Evolutionary conservation across 2,888 invertebrate species (phyloP).

Genomic region (Leptopterna dolabrata): DNA sequence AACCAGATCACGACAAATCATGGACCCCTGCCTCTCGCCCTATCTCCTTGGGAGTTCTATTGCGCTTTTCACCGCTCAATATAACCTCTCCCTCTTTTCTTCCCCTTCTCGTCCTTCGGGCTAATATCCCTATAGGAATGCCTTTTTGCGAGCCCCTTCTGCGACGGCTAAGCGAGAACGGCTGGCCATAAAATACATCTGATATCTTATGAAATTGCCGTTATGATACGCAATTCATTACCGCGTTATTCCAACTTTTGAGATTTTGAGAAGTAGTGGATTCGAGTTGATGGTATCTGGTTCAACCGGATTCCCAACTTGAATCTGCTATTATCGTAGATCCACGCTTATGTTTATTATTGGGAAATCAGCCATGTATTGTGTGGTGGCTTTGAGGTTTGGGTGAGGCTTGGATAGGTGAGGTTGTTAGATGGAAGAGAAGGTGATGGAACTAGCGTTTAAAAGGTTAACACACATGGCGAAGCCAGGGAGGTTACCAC

Average conservation of each 20-base stretch:
- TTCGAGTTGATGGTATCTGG: not conserved
- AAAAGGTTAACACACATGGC: too few relatives aligned
- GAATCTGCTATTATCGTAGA: too few relatives aligned
- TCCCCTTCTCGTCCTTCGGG: not conserved
- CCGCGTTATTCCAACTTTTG: not conserved
- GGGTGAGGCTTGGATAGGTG: too few relatives aligned
- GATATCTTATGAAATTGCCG: not conserved
- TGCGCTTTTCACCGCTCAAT: slow-evolving; percentile 11
- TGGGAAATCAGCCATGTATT: too few relatives aligned
- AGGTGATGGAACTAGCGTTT: too few relatives aligned
- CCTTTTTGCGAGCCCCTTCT: not conserved
- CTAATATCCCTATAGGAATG: not conserved
- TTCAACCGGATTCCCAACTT: not conserved
- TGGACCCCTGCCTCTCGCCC: slow-evolving; percentile 15
- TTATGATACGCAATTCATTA: not conserved
- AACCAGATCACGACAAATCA: slow-evolving; percentile 53
- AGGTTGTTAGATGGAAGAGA: too few relatives aligned
- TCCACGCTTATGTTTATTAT: too few relatives aligned
- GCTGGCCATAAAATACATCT: not conserved
- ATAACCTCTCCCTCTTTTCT: not conserved
- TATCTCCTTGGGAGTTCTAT: slow-evolving; percentile 8
- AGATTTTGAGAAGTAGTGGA: not conserved
- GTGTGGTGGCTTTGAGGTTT: too few relatives aligned
- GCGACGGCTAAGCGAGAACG: not conserved
- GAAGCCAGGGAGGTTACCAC: too few relatives aligned